phyloP scores from a whole-genome alignment of 1,140 invertebrate species.

The Eciton burchellii region DNA sequence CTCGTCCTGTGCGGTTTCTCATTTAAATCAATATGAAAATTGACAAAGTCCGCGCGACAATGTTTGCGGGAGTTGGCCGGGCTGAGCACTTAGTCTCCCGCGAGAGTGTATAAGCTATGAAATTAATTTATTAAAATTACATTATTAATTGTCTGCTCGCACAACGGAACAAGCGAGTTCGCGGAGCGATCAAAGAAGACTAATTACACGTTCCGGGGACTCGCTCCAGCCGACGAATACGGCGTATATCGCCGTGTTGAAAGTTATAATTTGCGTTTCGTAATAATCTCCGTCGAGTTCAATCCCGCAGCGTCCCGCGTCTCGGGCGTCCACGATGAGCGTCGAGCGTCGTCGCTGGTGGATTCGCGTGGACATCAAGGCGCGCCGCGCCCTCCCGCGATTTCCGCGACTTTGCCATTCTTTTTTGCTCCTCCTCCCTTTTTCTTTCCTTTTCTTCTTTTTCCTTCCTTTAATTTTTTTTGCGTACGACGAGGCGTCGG shows the following conservation, averaged over 20 bases:
- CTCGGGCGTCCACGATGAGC: not conserved
- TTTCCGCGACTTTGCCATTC: constrained; percentile 9
- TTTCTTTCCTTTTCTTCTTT: not conserved
- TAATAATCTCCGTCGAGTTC: not conserved
- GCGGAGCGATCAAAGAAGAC: constrained; percentile 23
- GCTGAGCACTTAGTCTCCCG: constrained; percentile 17
- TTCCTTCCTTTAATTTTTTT: not conserved
- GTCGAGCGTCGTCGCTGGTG: not conserved
- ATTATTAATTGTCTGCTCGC: constrained; percentile 27
- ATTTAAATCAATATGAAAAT: constrained; percentile 63
- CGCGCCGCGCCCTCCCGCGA: not conserved
- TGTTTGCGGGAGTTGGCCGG: constrained; percentile 5
- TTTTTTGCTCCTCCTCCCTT: too few relatives aligned
- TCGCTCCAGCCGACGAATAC: not conserved
- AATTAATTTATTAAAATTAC: constrained; percentile 56
- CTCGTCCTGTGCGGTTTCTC: constrained; percentile 24
- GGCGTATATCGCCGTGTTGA: not conserved
- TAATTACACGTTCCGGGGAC: constrained; percentile 32
- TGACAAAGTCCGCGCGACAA: constrained; percentile 57
- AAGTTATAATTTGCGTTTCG: constrained; percentile 20
- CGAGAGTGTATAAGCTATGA: constrained; percentile 18
- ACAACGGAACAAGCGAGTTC: not conserved
- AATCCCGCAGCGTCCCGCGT: not conserved
- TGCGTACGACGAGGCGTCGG: constrained; percentile 50
- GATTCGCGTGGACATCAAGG: constrained; percentile 1